These are phyloP conservation scores for Formica selysi DNA, from an alignment of 1,140 invertebrate species.

Conservation along the genomic window DNA sequence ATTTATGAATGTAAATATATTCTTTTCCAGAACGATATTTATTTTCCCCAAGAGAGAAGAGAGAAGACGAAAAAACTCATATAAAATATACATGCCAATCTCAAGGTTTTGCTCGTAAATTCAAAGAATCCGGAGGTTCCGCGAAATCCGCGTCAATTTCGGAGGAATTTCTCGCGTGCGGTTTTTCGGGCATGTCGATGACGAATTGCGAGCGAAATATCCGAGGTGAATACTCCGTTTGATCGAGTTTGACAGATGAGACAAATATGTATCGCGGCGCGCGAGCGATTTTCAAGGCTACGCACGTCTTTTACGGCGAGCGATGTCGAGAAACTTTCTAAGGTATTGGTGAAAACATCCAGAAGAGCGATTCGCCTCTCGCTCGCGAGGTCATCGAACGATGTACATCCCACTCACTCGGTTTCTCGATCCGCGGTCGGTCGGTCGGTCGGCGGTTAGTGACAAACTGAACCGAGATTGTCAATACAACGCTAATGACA, in stretches of 20 bases:
- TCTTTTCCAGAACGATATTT: not conserved
- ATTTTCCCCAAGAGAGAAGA: not conserved
- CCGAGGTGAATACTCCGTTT: not conserved
- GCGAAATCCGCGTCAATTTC: not conserved
- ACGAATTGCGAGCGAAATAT: not conserved
- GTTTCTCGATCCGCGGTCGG: slow-evolving; percentile 1
- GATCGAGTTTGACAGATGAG: not conserved
- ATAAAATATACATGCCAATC: not conserved
- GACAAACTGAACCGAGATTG: slow-evolving; percentile 25
- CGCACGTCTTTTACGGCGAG: slow-evolving; percentile 10
- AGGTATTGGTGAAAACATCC: slow-evolving; percentile 70
- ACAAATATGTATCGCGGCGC: slow-evolving; percentile 17
- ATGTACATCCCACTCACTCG: slow-evolving; percentile 62
- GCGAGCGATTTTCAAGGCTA: slow-evolving; percentile 68
- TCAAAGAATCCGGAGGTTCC: not conserved
- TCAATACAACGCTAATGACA: not conserved
- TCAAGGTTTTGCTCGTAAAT: not conserved
- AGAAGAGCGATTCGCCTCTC: slow-evolving; percentile 71
- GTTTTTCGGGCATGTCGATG: not conserved
- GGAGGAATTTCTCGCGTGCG: not conserved
- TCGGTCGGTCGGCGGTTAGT: slow-evolving; percentile 18
- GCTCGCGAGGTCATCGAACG: slow-evolving; percentile 71
- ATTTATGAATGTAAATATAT: slow-evolving; percentile 15
- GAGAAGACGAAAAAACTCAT: not conserved
- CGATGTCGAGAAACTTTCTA: slow-evolving; percentile 65